Evolutionary conservation across 2,888 invertebrate species (phyloP), one percentile per base, ranked within the genome.

Genomic region (Rhagium mordax): DNA sequence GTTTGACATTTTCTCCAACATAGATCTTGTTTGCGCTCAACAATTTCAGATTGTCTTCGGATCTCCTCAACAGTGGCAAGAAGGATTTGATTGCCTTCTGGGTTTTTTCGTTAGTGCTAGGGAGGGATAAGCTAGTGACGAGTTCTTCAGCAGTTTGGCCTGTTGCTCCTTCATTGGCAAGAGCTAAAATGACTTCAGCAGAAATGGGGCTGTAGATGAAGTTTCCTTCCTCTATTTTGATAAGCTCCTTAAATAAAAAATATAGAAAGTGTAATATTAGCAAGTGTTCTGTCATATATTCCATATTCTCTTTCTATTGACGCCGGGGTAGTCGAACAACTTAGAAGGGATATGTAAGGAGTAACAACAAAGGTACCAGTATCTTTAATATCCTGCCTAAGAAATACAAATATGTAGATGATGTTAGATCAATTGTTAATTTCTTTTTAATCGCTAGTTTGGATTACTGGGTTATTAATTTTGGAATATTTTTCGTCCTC

Each of bases 341-440:
- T n/a, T n/a, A n/a, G n/a, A n/a, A n/a, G n/a, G n/a, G n/a, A n/a
- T n/a, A n/a, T n/a, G n/a, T n/a, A n/a, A n/a, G 5, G 89, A n/a
- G n/a, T n/a, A n/a, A n/a, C n/a, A n/a, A n/a, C n/a, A n/a, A n/a
- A n/a, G n/a, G n/a, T n/a, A n/a, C n/a, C n/a, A 90, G 8, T 88
- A 91, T 71, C 92, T 93, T 0, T 93, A 93, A 79, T 89, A 90
- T 15, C 90, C 92, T n/a, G n/a, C 0, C 90, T 92, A 74, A 93
- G 90, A 60, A 90, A 91, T 71, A 89, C 91, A 75, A 93, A 94
- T 77, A 89, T 94, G 2, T 96, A 96, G 96, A 93, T 95, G 0
- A 90, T 96, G 1, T 95, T 95, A 0, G 95, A 96, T 85, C 90
- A 93, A 49, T 95, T 96, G 95, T 93, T 95, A 0, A 92, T 93